Conservation (phyloP, 2,888 invertebrate genomes). For the Gerosis bhagava region DNA sequence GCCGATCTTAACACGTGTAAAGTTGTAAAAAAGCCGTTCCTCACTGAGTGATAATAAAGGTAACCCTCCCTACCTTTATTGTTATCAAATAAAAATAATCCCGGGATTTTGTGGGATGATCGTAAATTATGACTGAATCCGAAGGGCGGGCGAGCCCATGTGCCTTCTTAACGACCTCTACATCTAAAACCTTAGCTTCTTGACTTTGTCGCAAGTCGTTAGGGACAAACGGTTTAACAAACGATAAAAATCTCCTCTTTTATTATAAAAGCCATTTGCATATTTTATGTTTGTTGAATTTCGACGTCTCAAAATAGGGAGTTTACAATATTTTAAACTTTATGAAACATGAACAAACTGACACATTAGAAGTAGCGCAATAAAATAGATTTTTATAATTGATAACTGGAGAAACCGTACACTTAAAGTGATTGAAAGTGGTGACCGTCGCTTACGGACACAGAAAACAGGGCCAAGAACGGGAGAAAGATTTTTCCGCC, state of each 20-base stretch:
- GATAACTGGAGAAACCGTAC: no score
- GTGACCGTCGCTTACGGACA: no score
- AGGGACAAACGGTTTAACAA: conserved; percentile 7
- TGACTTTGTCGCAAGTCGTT: conserved; percentile 14
- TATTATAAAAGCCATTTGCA: no score
- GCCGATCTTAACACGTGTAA: conserved; percentile 64
- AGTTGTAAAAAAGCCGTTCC: conserved; percentile 72
- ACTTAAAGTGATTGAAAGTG: no score
- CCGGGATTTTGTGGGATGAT: conserved; percentile 77
- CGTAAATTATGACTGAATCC: conserved; percentile 79
- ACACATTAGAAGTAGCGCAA: no score
- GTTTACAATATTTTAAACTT: no score
- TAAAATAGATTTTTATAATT: no score
- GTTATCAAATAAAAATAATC: conserved; percentile 82
- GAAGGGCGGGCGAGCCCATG: conserved; percentile 51
- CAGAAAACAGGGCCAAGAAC: no score
- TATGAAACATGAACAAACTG: no score
- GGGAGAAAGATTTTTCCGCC: no score
- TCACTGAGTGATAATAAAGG: conserved; percentile 79
- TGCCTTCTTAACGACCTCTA: conserved; percentile 31
- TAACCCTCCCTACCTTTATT: conserved; percentile 79
- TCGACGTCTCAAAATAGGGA: no score
- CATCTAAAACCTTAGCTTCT: conserved; percentile 29
- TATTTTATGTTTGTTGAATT: no score
- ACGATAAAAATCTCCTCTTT: conserved; percentile 13